phyloP scores from a whole-genome alignment of 2,888 invertebrate genomes.

The Scaptomyza reducta region DNA sequence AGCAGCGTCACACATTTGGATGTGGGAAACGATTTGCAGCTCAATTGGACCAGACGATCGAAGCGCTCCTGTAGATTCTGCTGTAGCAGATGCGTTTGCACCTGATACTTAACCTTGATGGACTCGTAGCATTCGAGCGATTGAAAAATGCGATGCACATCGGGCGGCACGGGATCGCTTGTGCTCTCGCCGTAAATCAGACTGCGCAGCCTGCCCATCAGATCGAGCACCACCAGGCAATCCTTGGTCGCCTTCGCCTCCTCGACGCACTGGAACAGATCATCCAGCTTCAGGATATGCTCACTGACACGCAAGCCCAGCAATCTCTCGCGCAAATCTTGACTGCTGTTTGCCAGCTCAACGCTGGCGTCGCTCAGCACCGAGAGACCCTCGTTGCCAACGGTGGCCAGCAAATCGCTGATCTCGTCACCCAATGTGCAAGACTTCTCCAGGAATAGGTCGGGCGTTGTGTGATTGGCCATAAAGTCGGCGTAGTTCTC shows the following conservation, averaged over 20 bases:
- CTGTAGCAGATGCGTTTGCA: constrained; percentile 81
- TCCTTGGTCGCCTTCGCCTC: constrained; percentile 81
- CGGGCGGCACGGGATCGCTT: constrained; percentile 49
- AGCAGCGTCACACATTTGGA: constrained; percentile 81
- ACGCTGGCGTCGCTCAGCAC: constrained; percentile 87
- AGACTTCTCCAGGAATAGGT: constrained; percentile 80
- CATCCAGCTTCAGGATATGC: constrained; percentile 84
- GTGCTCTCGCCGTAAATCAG: constrained; percentile 69
- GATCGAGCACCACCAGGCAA: constrained; percentile 77
- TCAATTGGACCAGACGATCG: constrained; percentile 81
- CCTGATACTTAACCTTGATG: constrained; percentile 82
- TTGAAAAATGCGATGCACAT: constrained; percentile 77
- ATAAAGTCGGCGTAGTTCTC: constrained; percentile 83
- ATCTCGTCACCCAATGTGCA: constrained; percentile 77
- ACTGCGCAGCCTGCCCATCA: constrained; percentile 76
- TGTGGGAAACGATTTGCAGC: constrained; percentile 81
- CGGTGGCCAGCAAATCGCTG: constrained; percentile 72
- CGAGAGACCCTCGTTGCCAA: constrained; percentile 87
- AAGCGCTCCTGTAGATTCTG: constrained; percentile 83
- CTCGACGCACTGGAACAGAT: constrained; percentile 84
- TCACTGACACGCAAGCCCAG: constrained; percentile 85
- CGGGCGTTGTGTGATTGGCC: constrained; percentile 80
- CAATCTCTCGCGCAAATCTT: constrained; percentile 86
- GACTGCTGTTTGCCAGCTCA: constrained; percentile 86
- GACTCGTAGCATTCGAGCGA: constrained; percentile 81